A percentile compares a stretch with the other conserved stretches of the same genome.
Conservation (phyloP, 2,888 invertebrate species). For the Plusia festucae region DNA sequence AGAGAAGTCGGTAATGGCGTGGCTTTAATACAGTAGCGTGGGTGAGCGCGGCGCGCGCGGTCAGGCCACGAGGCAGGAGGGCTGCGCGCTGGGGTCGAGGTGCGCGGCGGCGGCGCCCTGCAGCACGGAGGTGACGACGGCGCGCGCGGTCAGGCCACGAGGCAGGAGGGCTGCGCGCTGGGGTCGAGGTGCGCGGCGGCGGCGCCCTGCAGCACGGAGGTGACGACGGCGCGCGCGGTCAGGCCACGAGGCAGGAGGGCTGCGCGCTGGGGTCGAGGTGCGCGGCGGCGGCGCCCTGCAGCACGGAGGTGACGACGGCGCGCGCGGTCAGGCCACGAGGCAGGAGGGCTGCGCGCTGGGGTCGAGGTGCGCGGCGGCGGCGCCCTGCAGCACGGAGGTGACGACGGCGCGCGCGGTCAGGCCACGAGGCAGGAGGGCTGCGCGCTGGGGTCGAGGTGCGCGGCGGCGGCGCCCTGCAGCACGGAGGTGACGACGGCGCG, state of each 20-base stretch:
- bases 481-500: conserved; percentile 98
- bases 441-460: conserved; percentile 83
- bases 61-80: not conserved
- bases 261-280: conserved; percentile 83
- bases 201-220: too few relatives aligned
- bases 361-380: too few relatives aligned
- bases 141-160: too few relatives aligned
- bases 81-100: not conserved
- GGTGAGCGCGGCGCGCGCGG: too few relatives aligned
- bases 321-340: conserved; percentile 87
- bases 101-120: too few relatives aligned
- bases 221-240: conserved; percentile 12
- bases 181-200: not conserved
- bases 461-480: conserved; percentile 92
- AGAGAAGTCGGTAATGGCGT: not conserved
- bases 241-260: conserved; percentile 87
- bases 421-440: conserved; percentile 87
- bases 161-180: not conserved
- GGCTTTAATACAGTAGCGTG: too few relatives aligned
- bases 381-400: not conserved
- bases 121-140: too few relatives aligned
- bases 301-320: conserved; percentile 97
- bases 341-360: too few relatives aligned
- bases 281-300: conserved; percentile 92
- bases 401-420: conserved; percentile 54